These are phyloP conservation scores for Rousettus madagascariensis DNA, from an alignment of 2,797 vertebrate genomes.

Conservation along the genomic window DNA sequence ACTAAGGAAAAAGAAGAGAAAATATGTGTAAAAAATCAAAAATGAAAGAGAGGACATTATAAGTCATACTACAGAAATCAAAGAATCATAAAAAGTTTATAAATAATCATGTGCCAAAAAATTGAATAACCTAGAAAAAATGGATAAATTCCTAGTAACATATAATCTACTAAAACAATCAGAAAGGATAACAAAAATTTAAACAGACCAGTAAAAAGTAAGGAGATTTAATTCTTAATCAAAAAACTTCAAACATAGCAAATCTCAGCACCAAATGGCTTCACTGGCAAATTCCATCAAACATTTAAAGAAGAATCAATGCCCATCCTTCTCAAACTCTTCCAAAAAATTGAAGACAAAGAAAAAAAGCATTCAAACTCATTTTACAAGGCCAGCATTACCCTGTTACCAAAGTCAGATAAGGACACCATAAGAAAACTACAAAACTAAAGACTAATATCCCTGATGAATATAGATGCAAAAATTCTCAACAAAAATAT, in stretches of 20 bases:
- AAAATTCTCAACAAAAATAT: not conserved
- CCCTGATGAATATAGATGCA: not conserved
- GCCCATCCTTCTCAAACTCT: not conserved
- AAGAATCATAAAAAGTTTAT: not conserved
- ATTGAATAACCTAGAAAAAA: not conserved
- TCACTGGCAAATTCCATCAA: not conserved
- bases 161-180: not conserved
- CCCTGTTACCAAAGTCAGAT: too few species aligned
- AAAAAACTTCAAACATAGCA: not conserved
- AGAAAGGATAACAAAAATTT: not conserved
- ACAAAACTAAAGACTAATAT: not conserved
- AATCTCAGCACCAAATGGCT: not conserved
- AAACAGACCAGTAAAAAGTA: not conserved
- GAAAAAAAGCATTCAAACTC: not conserved
- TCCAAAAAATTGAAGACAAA: not conserved
- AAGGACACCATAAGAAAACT: too few species aligned
- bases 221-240: not conserved
- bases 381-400: too few species aligned
- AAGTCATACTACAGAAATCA: not conserved
- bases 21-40: not conserved
- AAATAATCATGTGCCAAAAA: not conserved
- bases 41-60: not conserved
- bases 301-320: not conserved
- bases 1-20: not conserved
- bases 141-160: not conserved